phyloP scores from a whole-genome alignment of 2,888 invertebrate species.

The Tethea ocularis region DNA sequence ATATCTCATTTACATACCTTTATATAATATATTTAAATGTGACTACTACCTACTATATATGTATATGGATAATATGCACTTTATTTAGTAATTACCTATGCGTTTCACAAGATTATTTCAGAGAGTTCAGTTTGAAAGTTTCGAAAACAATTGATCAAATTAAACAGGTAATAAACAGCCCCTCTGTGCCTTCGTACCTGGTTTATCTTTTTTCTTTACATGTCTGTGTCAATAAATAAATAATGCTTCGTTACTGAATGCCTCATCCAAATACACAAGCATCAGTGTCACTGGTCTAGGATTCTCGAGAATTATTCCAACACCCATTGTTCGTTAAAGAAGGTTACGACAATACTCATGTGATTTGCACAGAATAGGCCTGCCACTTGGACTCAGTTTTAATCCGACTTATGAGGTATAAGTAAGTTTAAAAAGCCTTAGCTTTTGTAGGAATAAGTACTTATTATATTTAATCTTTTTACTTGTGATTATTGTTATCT shows the following conservation, averaged over 20 bases:
- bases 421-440: background rate
- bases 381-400: slow-evolving; percentile 12
- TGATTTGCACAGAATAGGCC: slow-evolving; percentile 41
- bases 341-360: slow-evolving; percentile 45
- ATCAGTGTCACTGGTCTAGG: slow-evolving; percentile 26
- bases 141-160: no score
- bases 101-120: no score
- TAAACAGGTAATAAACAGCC: no score
- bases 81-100: no score
- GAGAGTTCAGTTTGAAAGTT: no score
- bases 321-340: slow-evolving; percentile 55
- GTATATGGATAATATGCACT: no score
- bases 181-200: no score
- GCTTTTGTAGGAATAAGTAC: background rate
- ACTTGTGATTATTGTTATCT: background rate
- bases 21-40: no score
- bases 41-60: no score
- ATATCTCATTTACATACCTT: background rate
- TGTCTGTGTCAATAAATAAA: background rate
- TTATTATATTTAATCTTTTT: background rate
- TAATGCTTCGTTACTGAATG: slow-evolving; percentile 11
- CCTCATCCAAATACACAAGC: slow-evolving; percentile 7
- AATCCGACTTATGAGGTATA: slow-evolving; percentile 13
- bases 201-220: no score
- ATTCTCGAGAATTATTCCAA: slow-evolving; percentile 35